Evolutionary conservation across 2,113 vertebrate species (phyloP).

Genomic region (Micronycteris hirsuta): DNA sequence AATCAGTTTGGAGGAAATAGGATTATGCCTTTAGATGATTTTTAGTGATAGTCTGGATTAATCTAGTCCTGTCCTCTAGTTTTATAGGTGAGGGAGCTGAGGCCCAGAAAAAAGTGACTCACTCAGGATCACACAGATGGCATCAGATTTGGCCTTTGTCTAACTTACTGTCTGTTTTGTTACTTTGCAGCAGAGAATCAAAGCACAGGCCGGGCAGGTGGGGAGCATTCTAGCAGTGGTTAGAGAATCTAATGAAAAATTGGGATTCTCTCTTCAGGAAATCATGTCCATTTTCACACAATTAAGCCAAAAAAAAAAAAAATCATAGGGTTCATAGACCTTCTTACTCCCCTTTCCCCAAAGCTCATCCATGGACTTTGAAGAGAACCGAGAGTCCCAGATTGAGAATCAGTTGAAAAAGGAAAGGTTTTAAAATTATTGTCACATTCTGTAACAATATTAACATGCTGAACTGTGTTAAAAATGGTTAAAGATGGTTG

Average conservation of each 20-base stretch:
- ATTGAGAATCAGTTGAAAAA: not conserved
- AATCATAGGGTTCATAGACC: not conserved
- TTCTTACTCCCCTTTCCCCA: not conserved
- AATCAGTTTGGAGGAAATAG: not conserved
- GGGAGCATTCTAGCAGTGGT: not conserved
- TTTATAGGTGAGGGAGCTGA: not conserved
- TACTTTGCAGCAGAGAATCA: not conserved
- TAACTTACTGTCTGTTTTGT: not conserved
- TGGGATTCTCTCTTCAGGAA: not conserved
- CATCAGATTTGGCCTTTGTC: not conserved
- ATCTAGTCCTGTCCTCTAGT: not conserved
- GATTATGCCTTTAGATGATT: not conserved
- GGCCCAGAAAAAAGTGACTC: not conserved
- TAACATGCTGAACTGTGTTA: not conserved
- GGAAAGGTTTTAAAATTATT: not conserved
- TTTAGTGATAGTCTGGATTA: slow-evolving; percentile 2
- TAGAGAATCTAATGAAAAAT: not conserved
- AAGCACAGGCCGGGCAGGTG: not conserved
- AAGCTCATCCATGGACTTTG: not conserved
- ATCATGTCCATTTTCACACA: not conserved
- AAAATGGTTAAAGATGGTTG: not conserved
- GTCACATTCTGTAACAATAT: not conserved
- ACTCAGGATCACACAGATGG: not conserved
- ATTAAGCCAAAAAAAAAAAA: not conserved
- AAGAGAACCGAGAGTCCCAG: not conserved